phyloP scores from a whole-genome alignment of 2,113 vertebrate species.

The Zosterops lateralis region DNA sequence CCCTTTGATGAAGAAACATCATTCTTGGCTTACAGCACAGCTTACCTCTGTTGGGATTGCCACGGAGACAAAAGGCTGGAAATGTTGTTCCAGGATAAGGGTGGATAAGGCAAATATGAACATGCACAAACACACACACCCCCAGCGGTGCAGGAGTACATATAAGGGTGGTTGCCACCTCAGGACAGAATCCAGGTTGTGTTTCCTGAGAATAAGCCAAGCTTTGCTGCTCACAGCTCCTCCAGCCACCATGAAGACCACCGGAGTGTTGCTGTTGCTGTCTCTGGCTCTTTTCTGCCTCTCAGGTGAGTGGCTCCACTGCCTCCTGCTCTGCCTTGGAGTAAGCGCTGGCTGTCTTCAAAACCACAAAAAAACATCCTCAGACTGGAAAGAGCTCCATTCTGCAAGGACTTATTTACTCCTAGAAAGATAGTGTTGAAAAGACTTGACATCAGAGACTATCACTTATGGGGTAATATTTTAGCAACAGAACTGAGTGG shows the following conservation, averaged over 20 bases:
- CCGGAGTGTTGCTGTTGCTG: background rate
- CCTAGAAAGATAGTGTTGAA: conserved; percentile 68
- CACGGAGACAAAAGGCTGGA: background rate
- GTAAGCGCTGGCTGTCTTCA: background rate
- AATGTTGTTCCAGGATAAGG: background rate
- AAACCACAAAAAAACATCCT: conserved; percentile 30
- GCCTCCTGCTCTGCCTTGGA: conserved; percentile 9
- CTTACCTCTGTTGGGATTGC: background rate
- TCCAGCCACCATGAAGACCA: background rate
- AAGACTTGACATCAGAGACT: conserved; percentile 71
- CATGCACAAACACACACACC: background rate
- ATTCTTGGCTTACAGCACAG: background rate
- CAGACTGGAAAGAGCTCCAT: conserved; percentile 46
- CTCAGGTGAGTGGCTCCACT: conserved; percentile 28
- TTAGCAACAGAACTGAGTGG: conserved; percentile 72
- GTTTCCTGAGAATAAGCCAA: background rate
- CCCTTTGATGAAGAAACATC: background rate
- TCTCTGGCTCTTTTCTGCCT: conserved; percentile 6
- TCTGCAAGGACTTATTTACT: conserved; percentile 70
- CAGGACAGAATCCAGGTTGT: background rate
- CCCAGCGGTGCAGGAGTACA: rapidly evolving
- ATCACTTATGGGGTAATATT: conserved; percentile 72
- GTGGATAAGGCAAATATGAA: background rate
- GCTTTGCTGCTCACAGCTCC: background rate
- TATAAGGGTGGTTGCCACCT: background rate